Evolutionary conservation across 2,797 vertebrate genomes (phyloP).

Genomic region (Sylvia borin): DNA sequence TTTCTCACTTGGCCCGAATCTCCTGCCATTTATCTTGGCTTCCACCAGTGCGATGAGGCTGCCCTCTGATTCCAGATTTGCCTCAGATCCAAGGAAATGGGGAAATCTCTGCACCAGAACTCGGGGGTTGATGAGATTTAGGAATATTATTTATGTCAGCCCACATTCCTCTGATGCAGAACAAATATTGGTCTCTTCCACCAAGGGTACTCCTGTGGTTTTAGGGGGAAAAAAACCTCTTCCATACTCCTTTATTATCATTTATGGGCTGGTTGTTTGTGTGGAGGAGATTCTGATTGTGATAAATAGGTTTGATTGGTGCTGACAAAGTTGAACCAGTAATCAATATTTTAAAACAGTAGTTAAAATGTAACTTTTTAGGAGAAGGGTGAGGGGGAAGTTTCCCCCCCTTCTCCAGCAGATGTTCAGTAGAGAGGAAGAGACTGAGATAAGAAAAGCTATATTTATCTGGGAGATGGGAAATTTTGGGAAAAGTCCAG

Average conservation of each 20-base stretch:
- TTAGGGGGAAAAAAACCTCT: fast-evolving
- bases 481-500: no score
- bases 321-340: no score
- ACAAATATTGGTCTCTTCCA: no score
- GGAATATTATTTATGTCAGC: background rate
- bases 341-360: no score
- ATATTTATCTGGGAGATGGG: no score
- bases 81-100: background rate
- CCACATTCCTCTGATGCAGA: background rate
- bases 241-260: fast-evolving
- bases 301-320: no score
- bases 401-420: no score
- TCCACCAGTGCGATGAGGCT: background rate
- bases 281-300: background rate
- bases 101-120: background rate
- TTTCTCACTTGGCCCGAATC: background rate
- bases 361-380: no score
- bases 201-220: background rate
- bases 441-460: no score
- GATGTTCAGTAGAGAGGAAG: no score
- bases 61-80: background rate
- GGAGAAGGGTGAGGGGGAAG: no score
- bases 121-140: background rate
- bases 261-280: background rate
- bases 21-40: background rate